Conservation (phyloP, 2,113 vertebrate genomes). For the Hippocampus guttulatus region DNA sequence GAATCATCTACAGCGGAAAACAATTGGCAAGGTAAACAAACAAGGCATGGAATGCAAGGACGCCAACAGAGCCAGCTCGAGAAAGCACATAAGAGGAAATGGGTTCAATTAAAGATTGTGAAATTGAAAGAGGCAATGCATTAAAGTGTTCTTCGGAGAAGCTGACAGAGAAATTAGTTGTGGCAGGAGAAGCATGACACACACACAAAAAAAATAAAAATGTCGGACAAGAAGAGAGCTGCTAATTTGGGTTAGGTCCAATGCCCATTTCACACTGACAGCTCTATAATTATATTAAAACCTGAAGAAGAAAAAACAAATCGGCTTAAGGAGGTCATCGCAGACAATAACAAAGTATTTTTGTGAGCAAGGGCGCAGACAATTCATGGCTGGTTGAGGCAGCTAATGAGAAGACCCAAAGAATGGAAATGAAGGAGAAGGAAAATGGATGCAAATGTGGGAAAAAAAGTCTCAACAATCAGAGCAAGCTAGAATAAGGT, state of each 20-base stretch:
- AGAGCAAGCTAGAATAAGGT: slow-evolving; percentile 38
- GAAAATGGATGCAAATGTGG: slow-evolving; percentile 17
- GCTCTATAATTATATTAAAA: neutral
- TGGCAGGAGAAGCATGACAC: slow-evolving; percentile 14
- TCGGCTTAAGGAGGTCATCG: neutral
- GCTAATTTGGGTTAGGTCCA: neutral
- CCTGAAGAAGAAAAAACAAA: neutral
- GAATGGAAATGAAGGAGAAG: slow-evolving; percentile 15
- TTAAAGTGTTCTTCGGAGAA: slow-evolving; percentile 9
- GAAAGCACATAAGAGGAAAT: slow-evolving; percentile 36
- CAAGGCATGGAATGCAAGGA: slow-evolving; percentile 79
- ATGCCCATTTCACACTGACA: neutral
- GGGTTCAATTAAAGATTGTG: slow-evolving; percentile 18
- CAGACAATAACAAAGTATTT: neutral
- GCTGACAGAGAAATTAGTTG: neutral
- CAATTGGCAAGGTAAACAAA: slow-evolving; percentile 89
- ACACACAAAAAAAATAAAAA: slow-evolving; percentile 6
- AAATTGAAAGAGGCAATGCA: slow-evolving; percentile 15
- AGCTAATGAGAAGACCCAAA: slow-evolving; percentile 6
- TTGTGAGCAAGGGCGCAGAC: slow-evolving; percentile 10
- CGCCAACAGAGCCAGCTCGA: slow-evolving; percentile 60
- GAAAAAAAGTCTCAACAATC: slow-evolving; percentile 13
- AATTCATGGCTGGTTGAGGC: slow-evolving; percentile 37
- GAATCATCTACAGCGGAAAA: slow-evolving; percentile 94
- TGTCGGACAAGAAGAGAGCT: slow-evolving; percentile 18